phyloP scores from a whole-genome alignment of 1,140 invertebrate species.

The Caenorhabditis tropicalis region DNA sequence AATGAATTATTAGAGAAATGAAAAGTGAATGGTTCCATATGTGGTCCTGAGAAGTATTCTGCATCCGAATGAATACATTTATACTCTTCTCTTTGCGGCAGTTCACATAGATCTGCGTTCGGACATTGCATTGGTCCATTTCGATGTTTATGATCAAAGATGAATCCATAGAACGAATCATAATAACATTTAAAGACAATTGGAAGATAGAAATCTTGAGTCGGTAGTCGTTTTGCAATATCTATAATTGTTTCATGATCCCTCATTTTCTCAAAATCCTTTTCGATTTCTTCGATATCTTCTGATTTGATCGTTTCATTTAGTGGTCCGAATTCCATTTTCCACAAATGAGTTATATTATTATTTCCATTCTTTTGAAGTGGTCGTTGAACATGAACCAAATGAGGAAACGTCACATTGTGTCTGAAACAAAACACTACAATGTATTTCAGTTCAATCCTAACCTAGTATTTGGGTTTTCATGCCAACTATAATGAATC shows the following conservation, averaged over 20 bases:
- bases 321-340: background rate
- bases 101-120: constrained; percentile 3
- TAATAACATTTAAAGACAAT: constrained; percentile 18
- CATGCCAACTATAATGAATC: constrained; percentile 22
- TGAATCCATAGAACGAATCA: background rate
- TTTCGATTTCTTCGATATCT: background rate
- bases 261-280: too few species aligned
- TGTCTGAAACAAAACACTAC: background rate
- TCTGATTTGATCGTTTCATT: background rate
- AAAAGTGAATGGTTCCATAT: constrained; percentile 17
- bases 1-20: background rate
- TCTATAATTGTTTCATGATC: too few species aligned
- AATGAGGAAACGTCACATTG: background rate
- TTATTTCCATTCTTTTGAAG: background rate
- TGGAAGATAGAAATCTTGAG: background rate
- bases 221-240: too few species aligned
- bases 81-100: background rate
- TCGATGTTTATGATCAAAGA: background rate
- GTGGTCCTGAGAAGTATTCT: background rate
- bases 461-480: background rate
- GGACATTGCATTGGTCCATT: background rate
- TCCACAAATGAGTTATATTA: background rate
- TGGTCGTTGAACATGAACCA: background rate
- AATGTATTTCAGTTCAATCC: background rate
- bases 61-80: constrained; percentile 38